phyloP scores from a whole-genome alignment of 2,113 vertebrate genomes.

The Channa argus region DNA sequence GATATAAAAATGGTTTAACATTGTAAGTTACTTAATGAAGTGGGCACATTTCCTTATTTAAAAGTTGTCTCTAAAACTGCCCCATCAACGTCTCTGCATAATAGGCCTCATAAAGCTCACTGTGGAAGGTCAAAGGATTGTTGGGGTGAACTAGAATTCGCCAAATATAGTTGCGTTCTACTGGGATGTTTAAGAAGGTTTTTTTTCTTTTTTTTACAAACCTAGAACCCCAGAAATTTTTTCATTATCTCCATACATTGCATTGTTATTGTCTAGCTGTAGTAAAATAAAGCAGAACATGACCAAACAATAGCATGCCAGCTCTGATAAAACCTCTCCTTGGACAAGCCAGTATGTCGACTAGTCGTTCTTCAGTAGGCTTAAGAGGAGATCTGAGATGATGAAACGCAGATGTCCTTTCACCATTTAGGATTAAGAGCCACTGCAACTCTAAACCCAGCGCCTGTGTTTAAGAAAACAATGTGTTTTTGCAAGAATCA shows the following conservation, averaged over 20 bases:
- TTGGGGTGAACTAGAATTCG: no score
- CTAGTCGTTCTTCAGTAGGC: slow-evolving; percentile 21
- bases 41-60: no score
- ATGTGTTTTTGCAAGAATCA: slow-evolving; percentile 65
- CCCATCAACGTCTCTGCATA: no score
- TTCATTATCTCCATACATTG: not conserved
- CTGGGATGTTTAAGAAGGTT: no score
- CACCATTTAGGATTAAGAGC: slow-evolving; percentile 45
- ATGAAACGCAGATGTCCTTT: slow-evolving; percentile 76
- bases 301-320: not conserved
- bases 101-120: no score
- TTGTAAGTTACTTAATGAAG: no score
- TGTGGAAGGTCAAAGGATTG: no score
- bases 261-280: slow-evolving; percentile 8
- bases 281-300: slow-evolving; percentile 8
- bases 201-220: no score
- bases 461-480: slow-evolving; percentile 50
- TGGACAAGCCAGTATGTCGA: slow-evolving; percentile 25
- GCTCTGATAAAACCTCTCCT: slow-evolving; percentile 3
- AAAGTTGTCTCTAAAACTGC: no score
- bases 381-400: slow-evolving; percentile 50
- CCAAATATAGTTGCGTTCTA: no score
- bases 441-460: slow-evolving; percentile 35
- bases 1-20: no score
- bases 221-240: no score